Conservation (phyloP, 2,888 invertebrate genomes). For the Tenthredo scrophulariae region DNA sequence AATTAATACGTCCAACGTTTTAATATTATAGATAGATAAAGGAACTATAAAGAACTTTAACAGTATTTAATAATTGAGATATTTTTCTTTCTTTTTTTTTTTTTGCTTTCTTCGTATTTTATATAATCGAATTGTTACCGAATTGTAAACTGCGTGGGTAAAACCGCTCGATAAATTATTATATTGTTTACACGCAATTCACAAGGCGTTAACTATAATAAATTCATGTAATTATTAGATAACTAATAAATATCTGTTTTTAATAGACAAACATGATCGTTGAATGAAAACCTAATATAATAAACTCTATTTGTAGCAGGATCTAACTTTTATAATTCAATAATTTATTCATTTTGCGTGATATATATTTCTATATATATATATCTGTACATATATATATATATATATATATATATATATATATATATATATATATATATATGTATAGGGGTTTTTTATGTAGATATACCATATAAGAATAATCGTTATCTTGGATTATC, state of each 20-base stretch:
- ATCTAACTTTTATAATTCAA: conserved; percentile 24
- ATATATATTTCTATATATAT: conserved; percentile 20
- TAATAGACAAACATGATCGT: conserved; percentile 46
- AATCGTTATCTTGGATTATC: conserved; percentile 48
- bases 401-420: conserved; percentile 33
- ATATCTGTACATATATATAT: background rate
- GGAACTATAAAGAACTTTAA: conserved; percentile 68
- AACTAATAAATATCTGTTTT: conserved; percentile 37
- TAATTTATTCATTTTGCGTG: conserved; percentile 13
- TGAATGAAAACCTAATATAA: conserved; percentile 40
- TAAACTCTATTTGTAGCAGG: conserved; percentile 51
- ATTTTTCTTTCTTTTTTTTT: background rate
- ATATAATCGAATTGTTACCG: background rate
- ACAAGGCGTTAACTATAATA: conserved; percentile 10
- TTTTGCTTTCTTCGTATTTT: conserved; percentile 12
- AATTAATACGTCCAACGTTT: conserved; percentile 63
- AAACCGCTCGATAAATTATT: background rate
- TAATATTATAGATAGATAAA: conserved; percentile 64
- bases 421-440: conserved; percentile 12
- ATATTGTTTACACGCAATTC: background rate
- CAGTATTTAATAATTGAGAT: conserved; percentile 59
- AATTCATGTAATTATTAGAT: conserved; percentile 25
- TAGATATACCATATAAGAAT: conserved; percentile 54
- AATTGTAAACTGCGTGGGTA: conserved; percentile 26
- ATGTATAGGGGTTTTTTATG: conserved; percentile 6